Evolutionary conservation across 2,113 vertebrate genomes (phyloP).

Genomic region (Myodes glareolus): DNA sequence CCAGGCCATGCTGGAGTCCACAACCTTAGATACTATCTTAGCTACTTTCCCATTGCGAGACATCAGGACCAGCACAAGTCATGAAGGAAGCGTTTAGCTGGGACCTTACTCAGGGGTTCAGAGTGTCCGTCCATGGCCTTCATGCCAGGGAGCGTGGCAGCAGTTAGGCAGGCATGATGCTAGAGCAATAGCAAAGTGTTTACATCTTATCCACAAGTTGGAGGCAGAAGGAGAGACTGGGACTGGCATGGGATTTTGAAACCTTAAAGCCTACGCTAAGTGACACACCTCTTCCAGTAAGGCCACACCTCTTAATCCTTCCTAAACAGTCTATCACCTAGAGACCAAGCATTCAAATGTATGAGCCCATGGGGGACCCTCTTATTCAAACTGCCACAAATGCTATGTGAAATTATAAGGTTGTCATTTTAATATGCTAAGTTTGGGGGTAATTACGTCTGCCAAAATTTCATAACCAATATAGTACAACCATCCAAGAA

Average conservation of each 20-base stretch:
- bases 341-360: not conserved
- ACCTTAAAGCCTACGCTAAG: not conserved
- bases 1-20: not conserved
- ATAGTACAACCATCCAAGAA: not conserved
- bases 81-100: not conserved
- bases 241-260: not conserved
- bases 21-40: not conserved
- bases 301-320: not conserved
- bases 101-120: not conserved
- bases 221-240: not conserved
- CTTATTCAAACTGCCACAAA: not conserved
- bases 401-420: not conserved
- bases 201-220: not conserved
- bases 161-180: not conserved
- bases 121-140: not conserved
- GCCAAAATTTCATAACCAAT: not conserved
- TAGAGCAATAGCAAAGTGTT: not conserved
- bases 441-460: not conserved
- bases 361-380: not conserved
- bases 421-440: not conserved
- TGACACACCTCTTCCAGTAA: not conserved
- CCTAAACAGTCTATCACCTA: not conserved
- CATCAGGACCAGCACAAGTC: not conserved
- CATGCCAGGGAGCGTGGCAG: not conserved
- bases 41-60: not conserved